phyloP scores from a whole-genome alignment of 2,888 invertebrate species.

The Steinernema scapterisci region DNA sequence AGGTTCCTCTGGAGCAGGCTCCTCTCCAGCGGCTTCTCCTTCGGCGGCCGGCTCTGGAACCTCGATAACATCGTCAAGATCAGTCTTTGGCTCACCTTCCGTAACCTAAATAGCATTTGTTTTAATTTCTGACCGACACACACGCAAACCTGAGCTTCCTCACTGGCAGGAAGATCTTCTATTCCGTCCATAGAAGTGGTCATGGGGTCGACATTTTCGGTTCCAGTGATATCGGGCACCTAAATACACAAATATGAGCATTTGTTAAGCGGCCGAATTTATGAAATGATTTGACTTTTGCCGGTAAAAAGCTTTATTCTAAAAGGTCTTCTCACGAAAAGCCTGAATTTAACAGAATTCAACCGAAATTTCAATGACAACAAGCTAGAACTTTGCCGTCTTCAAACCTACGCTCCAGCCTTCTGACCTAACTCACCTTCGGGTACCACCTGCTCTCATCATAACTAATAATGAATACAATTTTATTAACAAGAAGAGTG shows the following conservation, averaged over 20 bases:
- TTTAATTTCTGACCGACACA: background rate
- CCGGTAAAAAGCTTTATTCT: background rate
- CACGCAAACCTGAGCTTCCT: constrained; percentile 52
- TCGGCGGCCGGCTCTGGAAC: constrained; percentile 15
- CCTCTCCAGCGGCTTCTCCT: constrained; percentile 28
- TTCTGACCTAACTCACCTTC: background rate
- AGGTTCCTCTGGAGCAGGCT: constrained; percentile 37
- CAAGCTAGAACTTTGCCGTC: too few relatives aligned
- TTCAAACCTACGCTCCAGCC: background rate
- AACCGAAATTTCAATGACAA: background rate
- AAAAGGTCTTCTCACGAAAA: too few relatives aligned
- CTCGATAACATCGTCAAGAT: constrained; percentile 18
- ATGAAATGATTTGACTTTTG: background rate
- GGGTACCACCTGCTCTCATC: constrained; percentile 1
- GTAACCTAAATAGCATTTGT: background rate
- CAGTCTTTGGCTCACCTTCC: constrained; percentile 30
- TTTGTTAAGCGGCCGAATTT: background rate
- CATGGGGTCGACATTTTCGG: constrained; percentile 64
- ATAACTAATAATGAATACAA: constrained; percentile 32
- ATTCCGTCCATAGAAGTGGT: constrained; percentile 67
- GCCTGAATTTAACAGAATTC: too few relatives aligned
- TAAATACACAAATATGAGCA: too few relatives aligned
- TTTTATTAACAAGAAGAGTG: constrained; percentile 35
- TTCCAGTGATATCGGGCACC: constrained; percentile 66
- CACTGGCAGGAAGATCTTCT: constrained; percentile 62